A percentile compares a stretch with the other conserved stretches of the same genome.
Evolutionary conservation across 2,888 invertebrate genomes (phyloP).

Genomic region (Apamea sordens): DNA sequence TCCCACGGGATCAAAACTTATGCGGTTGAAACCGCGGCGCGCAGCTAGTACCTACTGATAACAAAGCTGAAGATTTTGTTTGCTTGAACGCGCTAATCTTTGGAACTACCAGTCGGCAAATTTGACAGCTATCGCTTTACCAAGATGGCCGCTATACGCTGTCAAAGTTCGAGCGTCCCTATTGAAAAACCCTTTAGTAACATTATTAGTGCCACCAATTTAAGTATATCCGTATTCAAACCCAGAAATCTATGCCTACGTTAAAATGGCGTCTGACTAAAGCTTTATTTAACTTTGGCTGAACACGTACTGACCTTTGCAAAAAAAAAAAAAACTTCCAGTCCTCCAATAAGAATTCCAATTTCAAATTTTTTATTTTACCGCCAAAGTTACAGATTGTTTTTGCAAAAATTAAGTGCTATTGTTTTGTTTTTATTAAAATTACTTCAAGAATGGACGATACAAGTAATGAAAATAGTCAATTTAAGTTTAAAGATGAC

Average conservation of each 20-base stretch:
- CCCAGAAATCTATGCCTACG: not conserved
- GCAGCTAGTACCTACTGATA: no score
- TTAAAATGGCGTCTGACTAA: not conserved
- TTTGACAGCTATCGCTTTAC: no score
- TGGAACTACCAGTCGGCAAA: no score
- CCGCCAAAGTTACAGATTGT: slow-evolving; percentile 59
- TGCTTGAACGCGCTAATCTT: no score
- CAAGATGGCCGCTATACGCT: no score
- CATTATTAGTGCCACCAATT: not conserved
- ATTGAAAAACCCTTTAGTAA: no score
- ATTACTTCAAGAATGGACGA: slow-evolving; percentile 69
- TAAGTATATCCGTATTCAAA: not conserved
- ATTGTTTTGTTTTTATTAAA: slow-evolving; percentile 22
- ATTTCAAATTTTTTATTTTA: slow-evolving; percentile 35
- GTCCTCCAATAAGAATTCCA: slow-evolving; percentile 20
- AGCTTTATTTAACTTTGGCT: slow-evolving; percentile 20
- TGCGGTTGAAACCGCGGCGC: no score
- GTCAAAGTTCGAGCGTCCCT: no score
- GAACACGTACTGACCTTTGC: not conserved
- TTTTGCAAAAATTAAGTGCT: not conserved
- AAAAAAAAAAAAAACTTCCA: slow-evolving; percentile 24
- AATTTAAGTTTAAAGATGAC: slow-evolving; percentile 68
- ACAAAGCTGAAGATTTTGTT: no score
- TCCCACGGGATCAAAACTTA: no score
- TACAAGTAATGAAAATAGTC: slow-evolving; percentile 55